Base-by-base conservation (phyloP, 2,888 invertebrate species). In the Phalera bucephala region DNA sequence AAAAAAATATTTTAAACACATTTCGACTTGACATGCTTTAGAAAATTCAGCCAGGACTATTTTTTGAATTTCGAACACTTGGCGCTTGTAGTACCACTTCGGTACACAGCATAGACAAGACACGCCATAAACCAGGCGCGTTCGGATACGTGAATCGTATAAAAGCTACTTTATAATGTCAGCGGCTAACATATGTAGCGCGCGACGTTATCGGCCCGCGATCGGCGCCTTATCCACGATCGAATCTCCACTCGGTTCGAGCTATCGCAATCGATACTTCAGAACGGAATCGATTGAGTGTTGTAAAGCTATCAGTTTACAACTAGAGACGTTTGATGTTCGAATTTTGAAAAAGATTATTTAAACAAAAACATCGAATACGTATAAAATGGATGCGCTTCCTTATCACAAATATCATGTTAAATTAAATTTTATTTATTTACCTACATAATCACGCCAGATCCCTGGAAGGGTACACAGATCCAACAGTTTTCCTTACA, bases 121-220 rank as follows among this genome's bases (percentile, higher is more conserved):
- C 50, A 38, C 50, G 37, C 62, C 58, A 69, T 71, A 74, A 71
- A 72, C 61, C 51, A 62, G 52, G 34, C 49, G 45, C 64, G 62
- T 63, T 58, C 58, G 45, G 61, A 56, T 44, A 52, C 57, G 53
- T 43, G 50, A 49, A 51, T 46, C 60, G 61, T 68, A 65, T 68
- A 73, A 62, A 73, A 59, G 72, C 68, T 73, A 74, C 74, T 79
- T 75, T 76, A 79, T 64, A 79, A 71, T 68, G 71, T 75, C 75
- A 69, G 71, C 51, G 47, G 23, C 55, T 68, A 76, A 80, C 82
- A 81, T 73, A 77, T 80, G 80, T 79, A 73, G 52, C 57, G 38
- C 36, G 58, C 53, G 75, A 74, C 77, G 72, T 71, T 81, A 83
- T 82, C 83, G 71, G 48, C 34, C 45, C 52, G 45, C 49, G 63